A percentile compares a stretch with the other conserved stretches of the same genome.
Conservation (phyloP, 2,113 vertebrate species). For the Chlorodrepanis virens region DNA sequence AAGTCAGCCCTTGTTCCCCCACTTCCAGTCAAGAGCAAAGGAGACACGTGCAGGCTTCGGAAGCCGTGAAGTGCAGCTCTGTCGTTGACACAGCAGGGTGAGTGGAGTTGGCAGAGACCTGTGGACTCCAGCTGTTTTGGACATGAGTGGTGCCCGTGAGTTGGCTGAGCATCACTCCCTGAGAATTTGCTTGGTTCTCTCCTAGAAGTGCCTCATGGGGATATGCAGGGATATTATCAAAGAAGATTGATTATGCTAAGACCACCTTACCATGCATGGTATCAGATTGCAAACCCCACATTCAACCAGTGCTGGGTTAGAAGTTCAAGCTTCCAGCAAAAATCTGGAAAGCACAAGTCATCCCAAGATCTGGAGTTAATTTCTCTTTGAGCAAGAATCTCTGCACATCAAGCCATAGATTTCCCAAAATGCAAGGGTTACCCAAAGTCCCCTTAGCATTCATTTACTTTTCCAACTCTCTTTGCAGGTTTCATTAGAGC, state of each 20-base stretch:
- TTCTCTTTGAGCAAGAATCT: neutral
- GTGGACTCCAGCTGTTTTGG: neutral
- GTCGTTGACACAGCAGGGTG: neutral
- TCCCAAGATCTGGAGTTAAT: neutral
- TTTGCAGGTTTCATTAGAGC: neutral
- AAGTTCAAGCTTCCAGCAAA: neutral
- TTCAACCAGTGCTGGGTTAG: neutral
- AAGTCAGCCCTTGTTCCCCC: constrained; percentile 33
- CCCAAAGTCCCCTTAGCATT: neutral
- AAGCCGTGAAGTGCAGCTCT: neutral
- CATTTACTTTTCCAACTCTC: neutral
- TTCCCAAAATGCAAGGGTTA: neutral
- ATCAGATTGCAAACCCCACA: neutral
- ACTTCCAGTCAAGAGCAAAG: neutral
- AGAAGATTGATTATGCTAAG: neutral
- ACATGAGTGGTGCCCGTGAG: neutral
- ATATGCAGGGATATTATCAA: neutral
- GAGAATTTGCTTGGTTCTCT: neutral
- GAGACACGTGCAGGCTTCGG: neutral
- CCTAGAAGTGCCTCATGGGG: neutral
- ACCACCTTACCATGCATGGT: neutral
- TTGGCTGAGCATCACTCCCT: neutral
- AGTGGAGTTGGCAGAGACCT: neutral
- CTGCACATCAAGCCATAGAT: neutral
- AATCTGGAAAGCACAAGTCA: neutral